Conservation (phyloP, 2,113 vertebrate species). For the Grammatotria lemairii region DNA sequence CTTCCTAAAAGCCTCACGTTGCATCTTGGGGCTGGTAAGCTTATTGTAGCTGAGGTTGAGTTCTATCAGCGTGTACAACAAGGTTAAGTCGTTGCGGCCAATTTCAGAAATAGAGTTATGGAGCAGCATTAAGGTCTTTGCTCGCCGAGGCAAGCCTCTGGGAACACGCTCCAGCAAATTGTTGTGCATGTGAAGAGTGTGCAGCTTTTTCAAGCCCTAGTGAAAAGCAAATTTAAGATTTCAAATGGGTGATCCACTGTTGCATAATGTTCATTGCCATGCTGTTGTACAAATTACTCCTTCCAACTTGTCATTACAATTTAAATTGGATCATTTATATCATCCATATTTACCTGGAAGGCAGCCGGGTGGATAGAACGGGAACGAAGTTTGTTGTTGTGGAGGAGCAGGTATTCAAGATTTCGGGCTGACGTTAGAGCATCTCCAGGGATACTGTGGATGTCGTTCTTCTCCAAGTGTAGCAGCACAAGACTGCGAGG, state of each 20-base stretch:
- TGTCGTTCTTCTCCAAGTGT: conserved; percentile 93
- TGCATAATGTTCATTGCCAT: neutral
- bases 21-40: conserved; percentile 80
- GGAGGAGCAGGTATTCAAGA: conserved; percentile 92
- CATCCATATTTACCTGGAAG: conserved; percentile 66
- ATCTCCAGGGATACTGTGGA: conserved; percentile 77
- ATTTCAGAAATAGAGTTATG: conserved; percentile 90
- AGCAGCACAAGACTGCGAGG: conserved; percentile 88
- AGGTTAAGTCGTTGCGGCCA: conserved; percentile 84
- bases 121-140: conserved; percentile 92
- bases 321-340: neutral
- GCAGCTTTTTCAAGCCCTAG: conserved; percentile 87
- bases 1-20: conserved; percentile 92
- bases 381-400: conserved; percentile 89
- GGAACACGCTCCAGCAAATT: conserved; percentile 90
- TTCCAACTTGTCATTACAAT: neutral
- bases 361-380: conserved; percentile 82
- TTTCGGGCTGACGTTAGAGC: conserved; percentile 82
- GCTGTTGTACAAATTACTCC: neutral
- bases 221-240: neutral
- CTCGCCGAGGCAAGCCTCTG: conserved; percentile 83
- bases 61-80: conserved; percentile 87
- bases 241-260: neutral
- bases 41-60: conserved; percentile 98
- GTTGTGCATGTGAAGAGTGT: conserved; percentile 96